These are phyloP conservation scores for Phortica variegata DNA, from an alignment of 1,140 invertebrate species.

Conservation along the genomic window DNA sequence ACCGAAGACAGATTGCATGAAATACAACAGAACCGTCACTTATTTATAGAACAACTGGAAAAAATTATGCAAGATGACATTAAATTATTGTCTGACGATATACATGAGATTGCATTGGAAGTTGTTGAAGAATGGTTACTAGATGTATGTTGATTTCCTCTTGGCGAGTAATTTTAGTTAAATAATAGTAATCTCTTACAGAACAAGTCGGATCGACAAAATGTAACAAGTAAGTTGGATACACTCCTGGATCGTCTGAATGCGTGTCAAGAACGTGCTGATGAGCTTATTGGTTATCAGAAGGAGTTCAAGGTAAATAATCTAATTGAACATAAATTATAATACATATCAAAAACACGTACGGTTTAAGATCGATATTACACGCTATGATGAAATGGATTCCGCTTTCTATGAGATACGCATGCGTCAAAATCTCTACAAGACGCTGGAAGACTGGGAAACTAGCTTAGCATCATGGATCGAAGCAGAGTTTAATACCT, in stretches of 20 bases:
- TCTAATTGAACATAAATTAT: too few relatives aligned
- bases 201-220: slow-evolving; percentile 66
- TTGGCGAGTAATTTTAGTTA: too few relatives aligned
- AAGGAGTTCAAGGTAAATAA: slow-evolving; percentile 71
- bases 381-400: slow-evolving; percentile 76
- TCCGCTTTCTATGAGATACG: slow-evolving; percentile 75
- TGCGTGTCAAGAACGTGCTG: slow-evolving; percentile 64
- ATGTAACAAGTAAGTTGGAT: slow-evolving; percentile 65
- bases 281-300: slow-evolving; percentile 69
- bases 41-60: slow-evolving; percentile 60
- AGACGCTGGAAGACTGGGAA: slow-evolving; percentile 72
- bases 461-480: slow-evolving; percentile 57
- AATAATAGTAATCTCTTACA: slow-evolving; percentile 61
- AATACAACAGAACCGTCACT: slow-evolving; percentile 57
- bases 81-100: slow-evolving; percentile 58
- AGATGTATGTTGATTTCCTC: slow-evolving; percentile 37
- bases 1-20: slow-evolving; percentile 56
- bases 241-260: slow-evolving; percentile 65
- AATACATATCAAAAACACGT: slow-evolving; percentile 4
- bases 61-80: slow-evolving; percentile 61
- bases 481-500: slow-evolving; percentile 65
- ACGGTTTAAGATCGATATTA: slow-evolving; percentile 77
- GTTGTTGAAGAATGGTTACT: slow-evolving; percentile 34
- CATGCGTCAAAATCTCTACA: slow-evolving; percentile 76
- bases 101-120: slow-evolving; percentile 60